These are phyloP conservation scores for Tinea trinotella DNA, from an alignment of 2,888 invertebrate genomes.

Conservation along the genomic window DNA sequence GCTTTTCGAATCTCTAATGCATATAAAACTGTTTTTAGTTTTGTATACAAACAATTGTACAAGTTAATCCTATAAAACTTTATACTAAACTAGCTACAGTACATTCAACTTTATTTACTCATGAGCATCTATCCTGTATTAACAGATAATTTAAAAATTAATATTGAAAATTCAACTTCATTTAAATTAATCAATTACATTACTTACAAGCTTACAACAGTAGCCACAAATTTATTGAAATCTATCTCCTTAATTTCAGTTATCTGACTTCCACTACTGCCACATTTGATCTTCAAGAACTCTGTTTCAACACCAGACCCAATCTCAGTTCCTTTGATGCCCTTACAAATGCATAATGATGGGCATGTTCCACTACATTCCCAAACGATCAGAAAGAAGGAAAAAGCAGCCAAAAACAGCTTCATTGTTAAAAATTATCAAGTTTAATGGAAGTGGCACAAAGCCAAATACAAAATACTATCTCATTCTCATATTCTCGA, in stretches of 20 bases:
- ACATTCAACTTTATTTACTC: too few species aligned
- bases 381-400: constrained; percentile 37
- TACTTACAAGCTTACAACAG: constrained; percentile 78
- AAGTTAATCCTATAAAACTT: too few species aligned
- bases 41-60: too few species aligned
- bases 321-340: not conserved
- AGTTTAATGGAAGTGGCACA: constrained; percentile 42
- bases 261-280: constrained; percentile 71
- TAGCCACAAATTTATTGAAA: constrained; percentile 71
- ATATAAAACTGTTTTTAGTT: too few species aligned
- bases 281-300: constrained; percentile 75
- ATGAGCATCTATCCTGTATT: too few species aligned
- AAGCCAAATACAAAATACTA: constrained; percentile 60
- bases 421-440: constrained; percentile 31
- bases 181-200: not conserved
- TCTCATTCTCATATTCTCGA: constrained; percentile 61
- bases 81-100: too few species aligned
- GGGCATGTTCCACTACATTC: constrained; percentile 48
- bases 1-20: too few species aligned
- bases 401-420: constrained; percentile 39
- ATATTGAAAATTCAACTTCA: not conserved
- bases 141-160: not conserved
- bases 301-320: constrained; percentile 60
- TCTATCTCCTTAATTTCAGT: constrained; percentile 75
- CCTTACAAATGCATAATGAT: constrained; percentile 66